Evolutionary conservation across 30 jellyfish, hydroid and myxozoan genomes (phyloP), one percentile per base, ranked within the genome.

Genomic region (Phacellophora camtschatica): DNA sequence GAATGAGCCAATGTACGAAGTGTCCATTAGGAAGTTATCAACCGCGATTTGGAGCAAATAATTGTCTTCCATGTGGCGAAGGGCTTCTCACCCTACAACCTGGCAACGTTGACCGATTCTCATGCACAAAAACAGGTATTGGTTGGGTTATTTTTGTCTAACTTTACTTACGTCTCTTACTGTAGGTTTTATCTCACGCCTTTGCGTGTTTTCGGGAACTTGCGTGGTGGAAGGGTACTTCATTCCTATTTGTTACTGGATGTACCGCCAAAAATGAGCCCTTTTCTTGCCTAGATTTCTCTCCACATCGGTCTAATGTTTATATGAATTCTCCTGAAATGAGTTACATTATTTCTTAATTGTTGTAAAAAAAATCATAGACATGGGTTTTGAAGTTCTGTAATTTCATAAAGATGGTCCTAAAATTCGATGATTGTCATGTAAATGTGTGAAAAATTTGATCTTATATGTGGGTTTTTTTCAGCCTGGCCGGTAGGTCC

Each of bases 11-110:
- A 35, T 88, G 97, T 39, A 29, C 51, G 32, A 70, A 63, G 15
- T 88, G 97, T 53, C 95, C 97, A 8, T 27, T 59, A 15, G 97
- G 97, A 7, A 76, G 87, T n/a, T 88, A 71, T 56, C 97, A 88
- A 36, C 88, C 95, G 6, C 83, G 86, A 20, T 50, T 80, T 41
- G 90, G 95, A 36, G 82, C 78, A 11, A 77, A 37, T 8, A 25
- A 39, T 2, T 88, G 97, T 41, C n/a, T 63, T 4, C 97, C 97
- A 0, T 88, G 97, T 41, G 86, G 89, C 9, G 37, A 74, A 2
- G 95, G 83, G 27, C 76, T 45, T 16, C 81, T 88, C 46, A 88
- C 97, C 3, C 48, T 57, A 2, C 29, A 43, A 4, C 11, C 53
- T 49, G 97, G 95, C 16, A 71, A 68, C 68, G 13, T 71, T 32